Evolutionary conservation across 1,140 invertebrate species (phyloP), one percentile per base, ranked within the genome.

Genomic region (Notospermus geniculatus): DNA sequence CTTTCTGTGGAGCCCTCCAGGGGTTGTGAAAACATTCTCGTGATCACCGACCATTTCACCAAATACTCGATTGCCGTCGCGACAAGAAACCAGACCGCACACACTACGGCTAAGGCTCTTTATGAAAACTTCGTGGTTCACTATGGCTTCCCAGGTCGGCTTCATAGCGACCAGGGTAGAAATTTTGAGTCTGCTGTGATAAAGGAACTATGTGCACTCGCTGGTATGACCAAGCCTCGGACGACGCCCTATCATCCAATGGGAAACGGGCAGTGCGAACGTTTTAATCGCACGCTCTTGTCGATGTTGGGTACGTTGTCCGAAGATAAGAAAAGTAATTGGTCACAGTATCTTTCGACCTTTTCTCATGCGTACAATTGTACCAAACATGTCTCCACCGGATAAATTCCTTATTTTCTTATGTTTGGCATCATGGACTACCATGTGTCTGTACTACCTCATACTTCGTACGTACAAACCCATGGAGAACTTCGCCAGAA

Each of bases 291-390:
- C n/a, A 50, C 46, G n/a, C 25, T 50, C 4, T 9, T 50, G 50
- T 4, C 55, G n/a, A 69, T 69, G 65, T 57, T 69, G n/a, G 59
- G 63, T 23, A 70, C 64, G 28, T 55, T 71, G n/a, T 56, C 54
- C 2, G 45, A 62, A 32, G 30, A 61, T 15, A 11, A 64, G 36
- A 69, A 71, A 59, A 1, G 17, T 1, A 46, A 69, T 36, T 66
- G 64, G 69, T 64, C 60, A 46, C 25, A 56, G 13, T 32, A 63
- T 54, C 27, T 71, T 4, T 25, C 55, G 0, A 5, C 65, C 13
- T 13, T 64, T 4, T 60, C 64, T 0, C 60, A 69, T 61, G 65
- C 68, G 1, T 64, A 69, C 54, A 69, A 69, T 58, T 61, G 55
- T 22, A 64, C 57, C 15, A 54, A 45, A 19, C 64, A 69, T 45